Evolutionary conservation across 2,797 vertebrate genomes (phyloP).

Genomic region (Neoniphon sammara): DNA sequence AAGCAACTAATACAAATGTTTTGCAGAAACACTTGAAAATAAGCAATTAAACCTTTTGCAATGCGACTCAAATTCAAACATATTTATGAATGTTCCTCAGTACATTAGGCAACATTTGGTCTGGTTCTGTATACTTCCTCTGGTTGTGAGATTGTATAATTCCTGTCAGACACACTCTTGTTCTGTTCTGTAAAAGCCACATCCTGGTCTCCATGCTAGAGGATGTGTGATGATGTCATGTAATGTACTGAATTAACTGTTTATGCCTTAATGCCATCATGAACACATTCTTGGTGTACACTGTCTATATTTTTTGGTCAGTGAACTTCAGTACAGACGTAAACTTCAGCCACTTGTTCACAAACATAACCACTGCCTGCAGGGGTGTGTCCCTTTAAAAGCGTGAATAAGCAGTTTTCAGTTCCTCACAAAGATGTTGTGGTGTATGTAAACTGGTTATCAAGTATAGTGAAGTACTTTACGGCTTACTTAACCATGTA

Average conservation of each 20-base stretch:
- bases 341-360: not conserved
- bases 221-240: not conserved
- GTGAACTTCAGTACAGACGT: conserved; percentile 12
- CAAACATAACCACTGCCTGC: not conserved
- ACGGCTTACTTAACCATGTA: not conserved
- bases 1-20: too few relatives aligned
- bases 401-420: not conserved
- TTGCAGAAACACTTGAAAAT: too few relatives aligned
- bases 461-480: not conserved
- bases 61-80: too few relatives aligned
- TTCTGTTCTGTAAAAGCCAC: not conserved
- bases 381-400: not conserved
- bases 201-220: not conserved
- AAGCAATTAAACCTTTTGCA: too few relatives aligned
- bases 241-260: conserved; percentile 7
- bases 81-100: too few relatives aligned
- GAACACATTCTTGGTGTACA: conserved; percentile 6
- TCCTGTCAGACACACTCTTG: not conserved
- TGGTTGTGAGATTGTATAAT: not conserved
- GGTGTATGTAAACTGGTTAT: not conserved
- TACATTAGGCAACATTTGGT: too few relatives aligned
- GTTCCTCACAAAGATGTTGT: not conserved
- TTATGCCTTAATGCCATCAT: conserved; percentile 6
- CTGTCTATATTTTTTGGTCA: conserved; percentile 20
- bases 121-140: not conserved